Percentiles rank a stretch among this genome's conserved stretches.
Evolutionary conservation across 2,113 vertebrate species (phyloP).

Genomic region (Mellivora capensis): DNA sequence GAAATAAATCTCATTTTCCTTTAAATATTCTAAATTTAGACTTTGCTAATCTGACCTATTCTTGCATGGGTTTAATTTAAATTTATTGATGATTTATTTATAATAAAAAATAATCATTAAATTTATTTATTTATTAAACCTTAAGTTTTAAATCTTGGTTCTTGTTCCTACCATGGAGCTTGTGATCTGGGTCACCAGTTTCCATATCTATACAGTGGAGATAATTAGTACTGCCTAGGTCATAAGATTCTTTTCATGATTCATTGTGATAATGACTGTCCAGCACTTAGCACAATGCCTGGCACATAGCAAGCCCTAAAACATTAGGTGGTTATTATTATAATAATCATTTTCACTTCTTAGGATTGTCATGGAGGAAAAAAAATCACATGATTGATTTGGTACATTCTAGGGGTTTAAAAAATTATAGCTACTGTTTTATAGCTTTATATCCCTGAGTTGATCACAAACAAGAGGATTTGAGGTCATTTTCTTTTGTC

Average conservation of each 20-base stretch:
- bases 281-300: neutral
- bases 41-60: neutral
- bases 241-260: neutral
- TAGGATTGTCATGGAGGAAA: neutral
- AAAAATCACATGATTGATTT: neutral
- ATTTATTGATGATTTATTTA: neutral
- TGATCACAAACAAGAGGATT: neutral
- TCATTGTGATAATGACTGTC: neutral
- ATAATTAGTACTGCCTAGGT: neutral
- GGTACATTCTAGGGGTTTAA: neutral
- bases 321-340: neutral
- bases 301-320: neutral
- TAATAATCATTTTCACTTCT: neutral
- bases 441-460: neutral
- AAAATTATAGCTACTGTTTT: neutral
- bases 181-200: neutral
- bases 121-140: neutral
- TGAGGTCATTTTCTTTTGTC: neutral
- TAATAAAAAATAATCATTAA: no score
- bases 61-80: neutral
- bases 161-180: neutral
- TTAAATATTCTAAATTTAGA: neutral
- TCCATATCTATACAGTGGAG: neutral
- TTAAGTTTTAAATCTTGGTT: neutral
- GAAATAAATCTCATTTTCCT: neutral